phyloP scores from a whole-genome alignment of 2,797 vertebrate genomes.

The Smutsia temminckii region DNA sequence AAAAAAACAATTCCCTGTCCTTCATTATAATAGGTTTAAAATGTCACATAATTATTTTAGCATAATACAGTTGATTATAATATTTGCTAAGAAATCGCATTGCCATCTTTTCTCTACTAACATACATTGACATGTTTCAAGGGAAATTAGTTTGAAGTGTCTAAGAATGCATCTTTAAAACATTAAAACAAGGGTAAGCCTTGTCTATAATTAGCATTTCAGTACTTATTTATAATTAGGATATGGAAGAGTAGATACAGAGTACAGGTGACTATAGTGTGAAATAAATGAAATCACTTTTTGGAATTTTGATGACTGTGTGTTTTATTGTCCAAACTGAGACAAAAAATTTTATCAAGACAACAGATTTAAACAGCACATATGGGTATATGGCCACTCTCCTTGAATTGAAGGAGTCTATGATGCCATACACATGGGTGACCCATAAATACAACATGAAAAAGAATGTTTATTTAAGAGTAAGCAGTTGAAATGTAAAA shows the following conservation, averaged over 20 bases:
- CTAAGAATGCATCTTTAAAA: not conserved
- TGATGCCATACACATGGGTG: not conserved
- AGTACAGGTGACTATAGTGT: not conserved
- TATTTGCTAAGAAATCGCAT: constrained; percentile 19
- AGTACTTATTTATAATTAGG: not conserved
- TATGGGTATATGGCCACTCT: not conserved
- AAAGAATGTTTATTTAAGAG: not conserved
- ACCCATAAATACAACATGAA: not conserved
- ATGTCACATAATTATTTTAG: not conserved
- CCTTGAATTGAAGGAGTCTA: not conserved
- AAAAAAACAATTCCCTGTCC: not conserved
- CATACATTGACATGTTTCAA: not conserved
- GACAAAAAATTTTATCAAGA: not conserved
- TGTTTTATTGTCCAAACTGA: not conserved
- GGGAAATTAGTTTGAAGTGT: not conserved
- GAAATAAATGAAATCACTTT: not conserved
- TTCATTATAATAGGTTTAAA: constrained; percentile 43
- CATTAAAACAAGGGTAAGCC: not conserved
- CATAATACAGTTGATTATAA: not conserved
- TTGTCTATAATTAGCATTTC: not conserved
- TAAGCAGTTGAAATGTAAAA: not conserved
- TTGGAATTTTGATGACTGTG: not conserved
- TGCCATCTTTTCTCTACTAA: not conserved
- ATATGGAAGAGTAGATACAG: not conserved
- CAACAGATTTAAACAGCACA: not conserved